Percentiles rank a stretch among this genome's conserved stretches.
Evolutionary conservation across 2,113 vertebrate species (phyloP).

Genomic region (Parus major): DNA sequence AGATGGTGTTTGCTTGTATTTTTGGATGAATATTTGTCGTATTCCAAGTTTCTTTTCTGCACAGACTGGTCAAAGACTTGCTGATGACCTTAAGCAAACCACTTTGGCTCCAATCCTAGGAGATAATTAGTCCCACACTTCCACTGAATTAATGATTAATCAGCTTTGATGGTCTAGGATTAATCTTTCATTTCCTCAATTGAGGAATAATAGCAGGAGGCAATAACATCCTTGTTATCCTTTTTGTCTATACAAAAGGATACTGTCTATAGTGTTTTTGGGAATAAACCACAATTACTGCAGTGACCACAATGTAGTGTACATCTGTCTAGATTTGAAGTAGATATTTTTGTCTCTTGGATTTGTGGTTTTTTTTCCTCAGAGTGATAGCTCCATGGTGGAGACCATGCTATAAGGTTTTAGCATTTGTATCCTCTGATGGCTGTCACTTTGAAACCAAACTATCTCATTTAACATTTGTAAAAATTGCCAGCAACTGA

Average conservation of each 20-base stretch:
- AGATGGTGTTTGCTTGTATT: neutral
- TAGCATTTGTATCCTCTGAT: neutral
- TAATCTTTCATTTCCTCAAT: constrained; percentile 36
- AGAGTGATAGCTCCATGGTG: neutral
- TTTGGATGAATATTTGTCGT: neutral
- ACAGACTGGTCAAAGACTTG: neutral
- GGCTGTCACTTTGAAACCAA: constrained; percentile 13
- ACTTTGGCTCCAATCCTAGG: neutral
- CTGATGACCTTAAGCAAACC: neutral
- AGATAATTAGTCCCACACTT: constrained; percentile 5
- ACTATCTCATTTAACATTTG: neutral
- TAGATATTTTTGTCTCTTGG: neutral
- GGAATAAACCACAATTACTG: neutral
- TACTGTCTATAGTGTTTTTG: neutral
- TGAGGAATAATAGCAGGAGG: neutral
- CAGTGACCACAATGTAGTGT: neutral
- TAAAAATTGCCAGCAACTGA: neutral
- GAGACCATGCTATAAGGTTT: neutral
- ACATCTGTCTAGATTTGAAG: neutral
- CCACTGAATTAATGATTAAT: constrained; percentile 18
- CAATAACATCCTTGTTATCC: neutral
- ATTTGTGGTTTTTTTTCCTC: neutral
- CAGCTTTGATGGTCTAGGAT: neutral
- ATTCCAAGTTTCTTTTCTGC: neutral
- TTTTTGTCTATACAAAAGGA: neutral